Evolutionary conservation across 2,113 vertebrate species (phyloP).

Genomic region (Colistium nudipinnis): DNA sequence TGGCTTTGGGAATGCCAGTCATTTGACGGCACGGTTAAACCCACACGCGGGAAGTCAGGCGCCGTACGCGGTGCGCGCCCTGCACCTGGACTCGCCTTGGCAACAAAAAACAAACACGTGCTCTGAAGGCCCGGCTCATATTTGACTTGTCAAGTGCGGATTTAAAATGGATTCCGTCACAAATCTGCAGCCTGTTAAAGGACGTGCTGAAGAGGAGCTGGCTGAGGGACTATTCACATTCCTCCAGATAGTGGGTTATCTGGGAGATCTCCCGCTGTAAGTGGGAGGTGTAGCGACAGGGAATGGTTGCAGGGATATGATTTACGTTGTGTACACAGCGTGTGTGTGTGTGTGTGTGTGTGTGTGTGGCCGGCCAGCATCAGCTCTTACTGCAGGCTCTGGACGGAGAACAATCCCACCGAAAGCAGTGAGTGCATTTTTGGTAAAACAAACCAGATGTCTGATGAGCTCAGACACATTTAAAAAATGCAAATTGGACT

Average conservation of each 20-base stretch:
- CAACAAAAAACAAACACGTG: slow-evolving; percentile 18
- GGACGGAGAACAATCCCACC: slow-evolving; percentile 8
- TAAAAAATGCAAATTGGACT: neutral
- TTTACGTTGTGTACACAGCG: slow-evolving; percentile 27
- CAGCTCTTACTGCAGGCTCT: slow-evolving; percentile 23
- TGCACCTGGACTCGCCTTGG: neutral
- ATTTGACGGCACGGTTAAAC: slow-evolving; percentile 49
- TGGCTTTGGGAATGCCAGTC: slow-evolving; percentile 48
- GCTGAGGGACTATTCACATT: slow-evolving; percentile 68
- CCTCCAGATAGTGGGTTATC: slow-evolving; percentile 68
- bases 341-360: slow-evolving; percentile 14
- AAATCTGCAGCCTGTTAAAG: slow-evolving; percentile 55
- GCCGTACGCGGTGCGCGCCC: slow-evolving; percentile 4
- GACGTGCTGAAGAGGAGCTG: slow-evolving; percentile 64
- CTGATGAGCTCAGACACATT: neutral
- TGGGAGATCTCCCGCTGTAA: slow-evolving; percentile 61
- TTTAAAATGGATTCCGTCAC: slow-evolving; percentile 69
- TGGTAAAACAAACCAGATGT: neutral
- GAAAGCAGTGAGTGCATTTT: neutral
- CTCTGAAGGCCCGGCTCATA: slow-evolving; percentile 46
- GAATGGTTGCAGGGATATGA: slow-evolving; percentile 44
- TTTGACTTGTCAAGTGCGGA: slow-evolving; percentile 64
- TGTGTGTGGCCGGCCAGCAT: slow-evolving; percentile 11
- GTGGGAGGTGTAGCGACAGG: slow-evolving; percentile 41
- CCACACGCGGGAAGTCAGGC: slow-evolving; percentile 45